phyloP scores from a whole-genome alignment of 2,113 vertebrate species.

The Gambusia affinis region DNA sequence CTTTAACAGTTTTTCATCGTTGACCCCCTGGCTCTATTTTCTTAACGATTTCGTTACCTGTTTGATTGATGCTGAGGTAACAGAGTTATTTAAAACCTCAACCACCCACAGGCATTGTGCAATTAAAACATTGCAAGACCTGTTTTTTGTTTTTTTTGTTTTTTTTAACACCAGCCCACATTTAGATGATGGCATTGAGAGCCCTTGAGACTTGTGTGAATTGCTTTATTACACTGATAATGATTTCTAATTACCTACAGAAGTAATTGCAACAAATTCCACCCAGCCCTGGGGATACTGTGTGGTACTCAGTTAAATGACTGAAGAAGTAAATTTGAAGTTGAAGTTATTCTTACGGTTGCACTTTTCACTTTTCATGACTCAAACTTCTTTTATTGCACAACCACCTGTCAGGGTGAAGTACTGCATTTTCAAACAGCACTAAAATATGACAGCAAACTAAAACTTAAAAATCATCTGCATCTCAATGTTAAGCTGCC shows the following conservation, averaged over 20 bases:
- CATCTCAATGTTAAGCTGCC: too few relatives aligned
- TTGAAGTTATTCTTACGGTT: background rate
- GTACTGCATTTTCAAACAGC: background rate
- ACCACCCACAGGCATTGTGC: slow-evolving; percentile 56
- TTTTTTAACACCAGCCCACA: slow-evolving; percentile 36
- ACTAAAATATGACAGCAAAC: background rate
- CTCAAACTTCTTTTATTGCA: background rate
- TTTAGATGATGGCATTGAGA: slow-evolving; percentile 47
- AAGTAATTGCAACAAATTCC: slow-evolving; percentile 68
- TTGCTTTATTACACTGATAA: slow-evolving; percentile 50
- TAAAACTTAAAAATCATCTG: background rate
- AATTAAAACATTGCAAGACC: slow-evolving; percentile 69
- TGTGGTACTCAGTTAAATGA: slow-evolving; percentile 13
- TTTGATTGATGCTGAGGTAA: slow-evolving; percentile 17
- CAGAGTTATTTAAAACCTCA: slow-evolving; percentile 61
- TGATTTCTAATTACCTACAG: slow-evolving; percentile 65
- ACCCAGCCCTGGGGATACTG: slow-evolving; percentile 42
- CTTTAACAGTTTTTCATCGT: slow-evolving; percentile 15
- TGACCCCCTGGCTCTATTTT: slow-evolving; percentile 47
- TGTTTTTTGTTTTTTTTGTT: slow-evolving; percentile 38
- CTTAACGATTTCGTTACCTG: slow-evolving; percentile 65
- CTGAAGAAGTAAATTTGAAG: background rate
- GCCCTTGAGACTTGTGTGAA: slow-evolving; percentile 50
- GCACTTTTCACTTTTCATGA: background rate
- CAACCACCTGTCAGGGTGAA: background rate